Percentiles rank a stretch among this genome's conserved stretches.
These are phyloP conservation scores for Phylloscopus whistleri DNA, from an alignment of 2,113 vertebrate species.

Conservation along the genomic window DNA sequence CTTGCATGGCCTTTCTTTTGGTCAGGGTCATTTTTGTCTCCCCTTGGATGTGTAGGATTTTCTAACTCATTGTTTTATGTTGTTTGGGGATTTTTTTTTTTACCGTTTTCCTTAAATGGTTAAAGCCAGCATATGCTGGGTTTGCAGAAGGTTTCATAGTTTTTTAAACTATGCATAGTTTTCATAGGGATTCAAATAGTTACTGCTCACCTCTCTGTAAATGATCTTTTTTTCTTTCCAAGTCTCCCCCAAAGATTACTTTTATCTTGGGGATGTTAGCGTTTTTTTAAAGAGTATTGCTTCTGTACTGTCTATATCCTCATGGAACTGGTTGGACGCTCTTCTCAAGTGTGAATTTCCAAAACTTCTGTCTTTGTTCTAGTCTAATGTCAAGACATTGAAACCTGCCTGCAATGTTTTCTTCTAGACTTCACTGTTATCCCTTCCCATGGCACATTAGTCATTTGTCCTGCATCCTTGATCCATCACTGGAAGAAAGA, in stretches of 20 bases:
- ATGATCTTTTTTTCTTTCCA: neutral
- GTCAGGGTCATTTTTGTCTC: neutral
- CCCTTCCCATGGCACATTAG: slow-evolving; percentile 79
- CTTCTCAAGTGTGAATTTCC: neutral
- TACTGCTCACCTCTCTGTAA: neutral
- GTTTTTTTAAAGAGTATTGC: neutral
- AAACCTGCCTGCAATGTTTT: slow-evolving; percentile 4
- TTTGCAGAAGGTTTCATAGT: neutral
- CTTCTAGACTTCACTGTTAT: slow-evolving; percentile 74
- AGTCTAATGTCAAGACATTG: neutral
- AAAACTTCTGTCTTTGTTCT: neutral
- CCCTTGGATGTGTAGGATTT: neutral
- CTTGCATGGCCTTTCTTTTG: neutral
- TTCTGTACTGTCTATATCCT: neutral
- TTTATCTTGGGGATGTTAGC: neutral
- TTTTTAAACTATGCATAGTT: neutral
- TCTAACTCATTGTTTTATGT: neutral
- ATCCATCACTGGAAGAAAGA: slow-evolving; percentile 97
- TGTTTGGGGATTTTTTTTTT: neutral
- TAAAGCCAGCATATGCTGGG: neutral
- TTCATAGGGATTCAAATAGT: neutral
- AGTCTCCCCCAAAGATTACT: neutral
- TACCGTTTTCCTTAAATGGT: neutral
- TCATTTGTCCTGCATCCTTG: slow-evolving; percentile 95
- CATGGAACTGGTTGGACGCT: neutral